Percentiles rank a stretch among this genome's conserved stretches.
Conservation (phyloP, 2,888 invertebrate species). For the Andrena dorsata region DNA sequence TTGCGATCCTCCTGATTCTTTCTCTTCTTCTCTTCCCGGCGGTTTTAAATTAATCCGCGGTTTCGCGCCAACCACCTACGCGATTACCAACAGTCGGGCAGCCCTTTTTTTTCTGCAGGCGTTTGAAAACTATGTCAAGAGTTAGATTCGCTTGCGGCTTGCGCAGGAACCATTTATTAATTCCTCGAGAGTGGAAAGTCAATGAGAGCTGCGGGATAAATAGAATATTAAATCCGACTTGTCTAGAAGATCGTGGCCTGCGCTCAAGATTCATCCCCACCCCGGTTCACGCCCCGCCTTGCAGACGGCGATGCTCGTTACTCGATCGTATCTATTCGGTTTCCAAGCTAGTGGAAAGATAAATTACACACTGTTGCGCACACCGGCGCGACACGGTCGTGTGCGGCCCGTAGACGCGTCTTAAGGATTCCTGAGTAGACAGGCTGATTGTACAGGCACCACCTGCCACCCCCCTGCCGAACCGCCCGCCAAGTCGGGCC, state of each 20-base stretch:
- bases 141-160: background rate
- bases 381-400: background rate
- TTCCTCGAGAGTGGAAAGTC: no score
- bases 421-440: slow-evolving; percentile 27
- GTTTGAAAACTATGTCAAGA: slow-evolving; percentile 35
- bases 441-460: slow-evolving; percentile 18
- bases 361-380: slow-evolving; percentile 39
- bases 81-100: background rate
- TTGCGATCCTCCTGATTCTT: slow-evolving; percentile 60
- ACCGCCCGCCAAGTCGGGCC: background rate
- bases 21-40: slow-evolving; percentile 42
- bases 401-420: slow-evolving; percentile 18
- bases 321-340: slow-evolving; percentile 33
- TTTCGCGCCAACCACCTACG: slow-evolving; percentile 37
- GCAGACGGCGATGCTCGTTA: slow-evolving; percentile 19
- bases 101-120: background rate
- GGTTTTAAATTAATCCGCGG: slow-evolving; percentile 59
- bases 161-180: no score
- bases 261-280: no score
- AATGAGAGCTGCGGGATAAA: no score
- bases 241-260: no score
- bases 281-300: background rate
- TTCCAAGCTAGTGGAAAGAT: slow-evolving; percentile 30
- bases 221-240: no score
- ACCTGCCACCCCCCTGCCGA: slow-evolving; percentile 50